phyloP scores from a whole-genome alignment of 2,888 invertebrate genomes.

The Coleophora flavipennella region DNA sequence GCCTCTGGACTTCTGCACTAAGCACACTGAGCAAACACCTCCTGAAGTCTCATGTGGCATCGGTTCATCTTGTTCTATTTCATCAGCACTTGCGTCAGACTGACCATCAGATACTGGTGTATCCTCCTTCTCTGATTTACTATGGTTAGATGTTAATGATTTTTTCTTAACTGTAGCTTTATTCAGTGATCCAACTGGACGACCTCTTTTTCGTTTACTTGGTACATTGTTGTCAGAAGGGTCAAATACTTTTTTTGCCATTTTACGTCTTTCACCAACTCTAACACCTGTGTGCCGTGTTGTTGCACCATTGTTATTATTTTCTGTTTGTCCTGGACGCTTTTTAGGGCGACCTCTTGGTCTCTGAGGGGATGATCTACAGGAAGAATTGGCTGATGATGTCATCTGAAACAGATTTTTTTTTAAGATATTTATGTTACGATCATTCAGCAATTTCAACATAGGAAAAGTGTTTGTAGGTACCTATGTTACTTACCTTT shows the following conservation, averaged over 20 bases:
- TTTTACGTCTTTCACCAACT: slow-evolving; percentile 76
- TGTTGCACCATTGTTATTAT: slow-evolving; percentile 31
- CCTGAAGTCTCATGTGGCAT: slow-evolving; percentile 61
- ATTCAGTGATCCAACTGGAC: slow-evolving; percentile 76
- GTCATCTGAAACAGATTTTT: slow-evolving; percentile 46
- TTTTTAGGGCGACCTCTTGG: slow-evolving; percentile 60
- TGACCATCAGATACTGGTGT: slow-evolving; percentile 52
- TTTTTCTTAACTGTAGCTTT: slow-evolving; percentile 72
- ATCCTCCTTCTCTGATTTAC: slow-evolving; percentile 44
- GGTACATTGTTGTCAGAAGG: slow-evolving; percentile 88
- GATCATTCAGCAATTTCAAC: too few species aligned
- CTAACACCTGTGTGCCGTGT: slow-evolving; percentile 56
- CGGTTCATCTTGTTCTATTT: slow-evolving; percentile 53
- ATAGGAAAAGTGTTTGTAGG: too few species aligned
- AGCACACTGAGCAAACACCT: slow-evolving; percentile 76
- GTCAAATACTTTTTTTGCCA: slow-evolving; percentile 89
- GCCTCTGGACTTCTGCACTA: slow-evolving; percentile 70
- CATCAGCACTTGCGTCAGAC: slow-evolving; percentile 62
- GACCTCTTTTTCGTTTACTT: slow-evolving; percentile 77
- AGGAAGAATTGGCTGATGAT: slow-evolving; percentile 66
- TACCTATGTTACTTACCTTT: slow-evolving; percentile 36
- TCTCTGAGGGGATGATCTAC: slow-evolving; percentile 61
- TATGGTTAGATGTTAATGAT: slow-evolving; percentile 39
- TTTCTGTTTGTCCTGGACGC: slow-evolving; percentile 38
- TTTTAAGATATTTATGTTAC: not conserved